Conservation (phyloP, 2,888 invertebrate species). For the Morpho deidamia region DNA sequence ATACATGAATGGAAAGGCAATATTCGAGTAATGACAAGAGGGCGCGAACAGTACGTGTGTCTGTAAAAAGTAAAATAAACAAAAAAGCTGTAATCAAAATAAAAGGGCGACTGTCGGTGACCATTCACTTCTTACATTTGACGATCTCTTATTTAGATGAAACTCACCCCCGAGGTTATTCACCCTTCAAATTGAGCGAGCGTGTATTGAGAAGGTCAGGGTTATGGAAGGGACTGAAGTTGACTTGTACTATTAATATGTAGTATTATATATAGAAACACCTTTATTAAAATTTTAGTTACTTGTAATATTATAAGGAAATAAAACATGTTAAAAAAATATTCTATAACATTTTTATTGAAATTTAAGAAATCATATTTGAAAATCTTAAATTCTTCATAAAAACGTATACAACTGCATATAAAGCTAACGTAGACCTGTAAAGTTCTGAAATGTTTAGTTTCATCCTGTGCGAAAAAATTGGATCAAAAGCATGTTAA, state of each 20-base stretch:
- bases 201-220: conserved; percentile 65
- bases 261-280: background rate
- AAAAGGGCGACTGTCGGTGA: conserved; percentile 43
- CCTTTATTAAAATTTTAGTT: no score
- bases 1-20: no score
- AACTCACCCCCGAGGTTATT: conserved; percentile 64
- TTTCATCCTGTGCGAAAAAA: no score
- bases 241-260: conserved; percentile 11
- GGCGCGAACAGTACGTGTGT: conserved; percentile 16
- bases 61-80: conserved; percentile 28
- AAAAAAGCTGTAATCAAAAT: conserved; percentile 41
- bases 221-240: conserved; percentile 40
- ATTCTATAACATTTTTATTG: no score
- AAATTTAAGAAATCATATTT: no score
- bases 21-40: background rate
- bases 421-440: no score
- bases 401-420: no score
- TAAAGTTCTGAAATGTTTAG: no score
- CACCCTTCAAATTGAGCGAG: conserved; percentile 47
- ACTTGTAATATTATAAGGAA: no score
- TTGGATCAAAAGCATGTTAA: no score
- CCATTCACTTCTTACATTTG: conserved; percentile 47
- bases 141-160: conserved; percentile 69
- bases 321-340: no score
- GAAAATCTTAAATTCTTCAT: no score